phyloP scores from a whole-genome alignment of 2,797 vertebrate species.

The Cyprinodon diabolis region DNA sequence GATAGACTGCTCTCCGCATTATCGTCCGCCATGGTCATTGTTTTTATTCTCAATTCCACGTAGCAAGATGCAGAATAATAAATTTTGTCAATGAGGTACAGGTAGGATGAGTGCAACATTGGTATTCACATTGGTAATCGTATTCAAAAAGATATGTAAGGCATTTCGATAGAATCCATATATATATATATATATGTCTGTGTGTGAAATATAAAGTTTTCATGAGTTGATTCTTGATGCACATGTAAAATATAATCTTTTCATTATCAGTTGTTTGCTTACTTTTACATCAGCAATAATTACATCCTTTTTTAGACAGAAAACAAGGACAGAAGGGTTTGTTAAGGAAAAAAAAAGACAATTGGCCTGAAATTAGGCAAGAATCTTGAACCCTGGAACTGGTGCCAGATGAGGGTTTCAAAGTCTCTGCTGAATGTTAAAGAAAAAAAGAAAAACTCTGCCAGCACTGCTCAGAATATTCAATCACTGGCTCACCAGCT shows the following conservation, averaged over 20 bases:
- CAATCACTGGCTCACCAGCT: constrained; percentile 27
- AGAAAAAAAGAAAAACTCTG: constrained; percentile 38
- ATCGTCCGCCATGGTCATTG: no score
- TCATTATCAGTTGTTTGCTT: constrained; percentile 10
- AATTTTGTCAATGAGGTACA: no score
- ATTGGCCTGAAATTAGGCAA: constrained; percentile 33
- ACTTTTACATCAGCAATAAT: constrained; percentile 16
- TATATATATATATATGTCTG: no score
- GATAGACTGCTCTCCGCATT: no score
- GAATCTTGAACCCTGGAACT: constrained; percentile 42
- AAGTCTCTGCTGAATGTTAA: constrained; percentile 38
- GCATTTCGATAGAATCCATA: no score
- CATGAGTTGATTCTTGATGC: no score
- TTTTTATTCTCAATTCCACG: no score
- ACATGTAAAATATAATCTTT: constrained; percentile 7
- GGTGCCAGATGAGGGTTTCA: constrained; percentile 46
- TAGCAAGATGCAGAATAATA: no score
- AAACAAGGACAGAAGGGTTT: constrained; percentile 39
- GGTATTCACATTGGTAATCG: no score
- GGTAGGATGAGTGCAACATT: no score
- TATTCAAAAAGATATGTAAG: no score
- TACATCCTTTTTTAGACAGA: constrained; percentile 22
- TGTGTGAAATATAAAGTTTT: no score
- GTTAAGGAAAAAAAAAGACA: constrained; percentile 15
- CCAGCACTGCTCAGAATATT: constrained; percentile 45